A percentile compares a stretch with the other conserved stretches of the same genome.
These are phyloP conservation scores for Tolypeutes matacus DNA, from an alignment of 2,797 vertebrate genomes.

Conservation along the genomic window DNA sequence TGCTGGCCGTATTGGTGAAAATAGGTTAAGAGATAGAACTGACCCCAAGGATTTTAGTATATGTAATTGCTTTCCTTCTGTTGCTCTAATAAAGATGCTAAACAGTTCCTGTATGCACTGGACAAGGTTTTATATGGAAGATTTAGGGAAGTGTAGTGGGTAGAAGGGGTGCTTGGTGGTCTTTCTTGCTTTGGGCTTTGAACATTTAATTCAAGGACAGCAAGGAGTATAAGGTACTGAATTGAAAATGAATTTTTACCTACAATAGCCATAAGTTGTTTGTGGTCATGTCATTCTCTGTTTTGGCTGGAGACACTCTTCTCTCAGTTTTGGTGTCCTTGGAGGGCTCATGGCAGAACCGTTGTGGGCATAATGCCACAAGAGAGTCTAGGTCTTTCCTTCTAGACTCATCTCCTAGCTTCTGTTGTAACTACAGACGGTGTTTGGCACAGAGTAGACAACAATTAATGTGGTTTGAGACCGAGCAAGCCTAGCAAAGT, in stretches of 20 bases:
- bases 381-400: background rate
- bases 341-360: background rate
- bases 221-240: background rate
- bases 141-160: background rate
- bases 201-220: background rate
- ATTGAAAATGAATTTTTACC: background rate
- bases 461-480: background rate
- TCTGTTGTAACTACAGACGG: background rate
- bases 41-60: background rate
- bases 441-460: background rate
- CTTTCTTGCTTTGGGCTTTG: background rate
- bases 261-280: background rate
- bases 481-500: background rate
- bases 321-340: background rate
- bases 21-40: background rate
- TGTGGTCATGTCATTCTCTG: background rate
- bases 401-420: background rate
- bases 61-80: background rate
- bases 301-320: background rate
- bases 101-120: background rate
- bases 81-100: constrained; percentile 5
- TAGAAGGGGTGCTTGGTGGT: background rate
- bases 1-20: background rate
- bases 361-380: background rate
- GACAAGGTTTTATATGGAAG: background rate